Conservation (phyloP, 2,888 invertebrate genomes). For the Crematogaster levior region DNA sequence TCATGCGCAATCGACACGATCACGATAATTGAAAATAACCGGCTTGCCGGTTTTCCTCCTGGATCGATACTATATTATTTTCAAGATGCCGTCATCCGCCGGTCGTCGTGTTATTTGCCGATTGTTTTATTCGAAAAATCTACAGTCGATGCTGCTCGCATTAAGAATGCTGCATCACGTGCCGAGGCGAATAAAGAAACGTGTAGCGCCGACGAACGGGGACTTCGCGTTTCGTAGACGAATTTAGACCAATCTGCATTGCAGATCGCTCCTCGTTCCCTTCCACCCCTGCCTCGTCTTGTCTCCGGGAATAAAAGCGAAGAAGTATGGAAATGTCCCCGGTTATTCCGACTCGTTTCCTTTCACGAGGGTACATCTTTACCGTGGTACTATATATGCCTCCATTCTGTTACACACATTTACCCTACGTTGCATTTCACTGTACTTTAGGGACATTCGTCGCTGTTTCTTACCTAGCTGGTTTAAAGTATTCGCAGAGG, state of each 20-base stretch:
- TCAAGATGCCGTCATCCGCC: not conserved
- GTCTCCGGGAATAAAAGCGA: constrained; percentile 79
- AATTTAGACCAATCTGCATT: constrained; percentile 83
- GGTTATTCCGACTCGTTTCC: constrained; percentile 84
- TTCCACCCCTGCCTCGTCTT: constrained; percentile 38
- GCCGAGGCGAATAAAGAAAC: constrained; percentile 36
- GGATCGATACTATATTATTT: constrained; percentile 9
- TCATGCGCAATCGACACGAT: not conserved
- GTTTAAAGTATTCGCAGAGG: constrained; percentile 97
- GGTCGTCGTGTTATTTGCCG: not conserved
- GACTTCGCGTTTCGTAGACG: constrained; percentile 71
- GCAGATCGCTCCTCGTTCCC: constrained; percentile 82
- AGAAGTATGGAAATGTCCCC: constrained; percentile 83
- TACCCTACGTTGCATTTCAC: constrained; percentile 52
- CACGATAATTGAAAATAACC: constrained; percentile 14
- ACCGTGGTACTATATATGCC: constrained; percentile 30
- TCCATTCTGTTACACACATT: constrained; percentile 41
- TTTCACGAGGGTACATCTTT: constrained; percentile 76
- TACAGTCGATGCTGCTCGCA: not conserved
- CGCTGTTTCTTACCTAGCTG: constrained; percentile 91
- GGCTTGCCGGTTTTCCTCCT: not conserved
- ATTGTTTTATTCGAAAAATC: constrained; percentile 23
- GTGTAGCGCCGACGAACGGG: constrained; percentile 60
- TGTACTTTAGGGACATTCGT: constrained; percentile 72
- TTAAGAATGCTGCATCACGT: constrained; percentile 35